A percentile compares a stretch with the other conserved stretches of the same genome.
Conservation (phyloP, 2,797 vertebrate species). For the Argya squamiceps region DNA sequence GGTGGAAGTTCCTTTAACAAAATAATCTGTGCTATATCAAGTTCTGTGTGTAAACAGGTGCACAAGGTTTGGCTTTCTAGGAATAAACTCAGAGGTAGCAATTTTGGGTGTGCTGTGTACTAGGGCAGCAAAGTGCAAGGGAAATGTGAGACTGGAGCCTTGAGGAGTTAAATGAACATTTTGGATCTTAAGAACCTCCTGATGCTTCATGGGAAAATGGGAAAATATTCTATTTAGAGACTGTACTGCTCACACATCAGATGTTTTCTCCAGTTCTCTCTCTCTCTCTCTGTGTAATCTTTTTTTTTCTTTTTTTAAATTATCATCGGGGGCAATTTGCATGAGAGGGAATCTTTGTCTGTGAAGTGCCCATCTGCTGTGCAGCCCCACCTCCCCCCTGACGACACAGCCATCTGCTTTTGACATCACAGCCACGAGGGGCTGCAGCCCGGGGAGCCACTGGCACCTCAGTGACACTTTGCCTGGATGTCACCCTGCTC, state of each 20-base stretch:
- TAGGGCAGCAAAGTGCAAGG: neutral
- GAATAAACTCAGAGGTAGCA: neutral
- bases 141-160: neutral
- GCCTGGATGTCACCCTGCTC: neutral
- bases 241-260: slow-evolving; percentile 51
- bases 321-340: slow-evolving; percentile 44
- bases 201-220: slow-evolving; percentile 11
- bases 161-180: slow-evolving; percentile 27
- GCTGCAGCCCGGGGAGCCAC: neutral
- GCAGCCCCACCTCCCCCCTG: slow-evolving; percentile 22
- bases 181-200: slow-evolving; percentile 20
- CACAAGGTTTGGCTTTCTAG: neutral
- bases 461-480: neutral
- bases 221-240: slow-evolving; percentile 58
- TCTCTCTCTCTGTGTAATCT: neutral
- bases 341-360: slow-evolving; percentile 54
- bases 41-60: neutral
- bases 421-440: slow-evolving; percentile 18
- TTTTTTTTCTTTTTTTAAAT: neutral
- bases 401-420: slow-evolving; percentile 51
- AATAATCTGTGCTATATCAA: neutral
- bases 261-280: slow-evolving; percentile 53
- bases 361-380: slow-evolving; percentile 59
- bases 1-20: neutral
- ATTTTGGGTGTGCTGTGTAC: neutral